Percentiles rank a stretch among this genome's conserved stretches.
These are phyloP conservation scores for Cybosia mesomella DNA, from an alignment of 2,888 invertebrate genomes.

Conservation along the genomic window DNA sequence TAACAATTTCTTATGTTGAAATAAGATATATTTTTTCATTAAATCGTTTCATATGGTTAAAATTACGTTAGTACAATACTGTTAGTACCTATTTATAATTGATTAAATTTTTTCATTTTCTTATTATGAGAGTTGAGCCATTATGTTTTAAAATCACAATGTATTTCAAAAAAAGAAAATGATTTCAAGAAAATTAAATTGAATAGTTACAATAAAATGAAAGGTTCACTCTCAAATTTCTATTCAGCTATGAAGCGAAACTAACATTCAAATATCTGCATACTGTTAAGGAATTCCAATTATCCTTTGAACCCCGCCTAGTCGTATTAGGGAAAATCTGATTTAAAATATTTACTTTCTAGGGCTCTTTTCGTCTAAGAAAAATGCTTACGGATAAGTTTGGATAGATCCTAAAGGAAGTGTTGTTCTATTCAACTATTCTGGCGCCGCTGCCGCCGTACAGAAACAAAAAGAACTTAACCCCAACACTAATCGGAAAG, in stretches of 20 bases:
- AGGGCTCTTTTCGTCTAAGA: background rate
- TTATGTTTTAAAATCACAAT: too few relatives aligned
- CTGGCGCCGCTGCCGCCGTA: background rate
- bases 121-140: too few relatives aligned
- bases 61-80: too few relatives aligned
- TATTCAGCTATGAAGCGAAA: slow-evolving; percentile 2
- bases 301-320: background rate
- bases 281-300: slow-evolving; percentile 14
- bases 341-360: slow-evolving; percentile 1
- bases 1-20: background rate
- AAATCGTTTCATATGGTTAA: background rate
- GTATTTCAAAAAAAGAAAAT: too few relatives aligned
- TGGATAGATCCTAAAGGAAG: slow-evolving; percentile 6
- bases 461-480: background rate
- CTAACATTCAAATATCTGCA: slow-evolving; percentile 5
- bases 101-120: too few relatives aligned
- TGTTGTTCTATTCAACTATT: background rate
- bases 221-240: background rate
- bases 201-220: background rate
- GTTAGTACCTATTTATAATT: too few relatives aligned
- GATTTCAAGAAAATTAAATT: too few relatives aligned
- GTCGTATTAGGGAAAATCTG: slow-evolving; percentile 1
- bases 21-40: background rate
- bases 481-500: background rate
- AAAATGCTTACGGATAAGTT: background rate